Evolutionary conservation across 2,888 invertebrate species (phyloP), one percentile per base, ranked within the genome.

Genomic region (Dryobotodes eremita): DNA sequence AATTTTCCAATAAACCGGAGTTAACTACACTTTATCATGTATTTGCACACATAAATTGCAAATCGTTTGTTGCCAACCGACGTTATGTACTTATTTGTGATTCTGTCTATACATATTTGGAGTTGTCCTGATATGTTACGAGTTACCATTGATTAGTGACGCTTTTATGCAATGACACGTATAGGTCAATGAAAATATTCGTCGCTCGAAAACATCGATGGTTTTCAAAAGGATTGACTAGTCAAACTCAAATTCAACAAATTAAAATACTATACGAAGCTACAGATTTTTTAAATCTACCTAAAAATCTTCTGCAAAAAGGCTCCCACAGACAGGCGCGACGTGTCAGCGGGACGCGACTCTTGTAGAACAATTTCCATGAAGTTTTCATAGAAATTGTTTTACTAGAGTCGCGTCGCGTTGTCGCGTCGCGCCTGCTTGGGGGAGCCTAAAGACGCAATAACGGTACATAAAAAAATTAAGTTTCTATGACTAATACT

Each of bases 1-100:
- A 89, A 92, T 92, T 92, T 92, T 92, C 92, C 93, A 89, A 92
- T 91, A 89, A 86, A 89, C 81, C 81, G 70, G 66, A 88, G 81
- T 81, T 79, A 88, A 80, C 83, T 83, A 79, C 81, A 83, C 65
- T 85, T 75, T 77, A 80, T 89, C 78, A 76, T 83, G 77, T 83
- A 78, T 84, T 84, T 77, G 83, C 70, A 76, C 73, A 73, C 72
- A 85, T 62, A 81, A 80, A 85, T 89, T 86, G 82, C 86, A 83
- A 79, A 86, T 79, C 74, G 79, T 71, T 82, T 81, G 88, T 88
- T 89, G 70, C 83, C 75, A 80, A 71, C 86, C 73, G 73, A n/a
- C n/a, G 57, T 66, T 71, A 23, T 64, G 36, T 50, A 48, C 26
- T 59, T 75, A 31, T 73, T 83, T 75, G 79, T 71, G 46, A 70